Evolutionary conservation across 1,140 invertebrate species (phyloP).

Genomic region (Drosophila cardini): DNA sequence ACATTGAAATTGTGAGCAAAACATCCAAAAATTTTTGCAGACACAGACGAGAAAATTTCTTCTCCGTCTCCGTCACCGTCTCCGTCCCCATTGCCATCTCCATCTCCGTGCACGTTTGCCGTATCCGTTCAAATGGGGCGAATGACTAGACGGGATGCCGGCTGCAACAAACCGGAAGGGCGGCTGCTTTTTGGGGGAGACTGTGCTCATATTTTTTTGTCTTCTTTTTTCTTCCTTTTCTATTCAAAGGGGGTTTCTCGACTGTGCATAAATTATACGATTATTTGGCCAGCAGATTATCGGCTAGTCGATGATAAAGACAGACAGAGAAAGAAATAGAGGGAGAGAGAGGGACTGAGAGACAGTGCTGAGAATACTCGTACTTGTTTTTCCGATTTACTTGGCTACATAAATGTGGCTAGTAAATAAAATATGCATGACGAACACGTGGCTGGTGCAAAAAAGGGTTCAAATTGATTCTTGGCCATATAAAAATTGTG

Average conservation of each 20-base stretch:
- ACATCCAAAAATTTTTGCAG: conserved; percentile 61
- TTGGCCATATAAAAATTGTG: conserved; percentile 23
- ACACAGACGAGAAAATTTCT: conserved; percentile 11
- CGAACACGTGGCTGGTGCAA: conserved; percentile 29
- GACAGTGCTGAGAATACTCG: conserved; percentile 1
- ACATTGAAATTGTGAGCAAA: conserved; percentile 76
- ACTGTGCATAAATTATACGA: conserved; percentile 72
- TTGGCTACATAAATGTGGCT: conserved; percentile 40
- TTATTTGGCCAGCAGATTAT: conserved; percentile 72
- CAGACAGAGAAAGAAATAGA: neutral
- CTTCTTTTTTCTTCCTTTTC: conserved; percentile 1
- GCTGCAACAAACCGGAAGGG: conserved; percentile 65
- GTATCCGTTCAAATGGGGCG: conserved; percentile 11
- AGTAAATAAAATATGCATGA: conserved; percentile 43
- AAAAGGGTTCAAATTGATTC: conserved; percentile 22
- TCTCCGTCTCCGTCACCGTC: neutral
- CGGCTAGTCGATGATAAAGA: conserved; percentile 47
- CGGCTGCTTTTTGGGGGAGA: conserved; percentile 56
- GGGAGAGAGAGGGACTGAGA: neutral
- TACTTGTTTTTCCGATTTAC: conserved; percentile 1
- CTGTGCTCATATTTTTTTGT: conserved; percentile 20
- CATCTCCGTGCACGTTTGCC: too few relatives aligned
- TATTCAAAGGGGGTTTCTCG: conserved; percentile 10
- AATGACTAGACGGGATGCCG: conserved; percentile 62
- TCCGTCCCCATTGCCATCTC: neutral